Percentiles rank a stretch among this genome's conserved stretches.
These are phyloP conservation scores for Falco naumanni DNA, from an alignment of 2,797 vertebrate species.

Conservation along the genomic window DNA sequence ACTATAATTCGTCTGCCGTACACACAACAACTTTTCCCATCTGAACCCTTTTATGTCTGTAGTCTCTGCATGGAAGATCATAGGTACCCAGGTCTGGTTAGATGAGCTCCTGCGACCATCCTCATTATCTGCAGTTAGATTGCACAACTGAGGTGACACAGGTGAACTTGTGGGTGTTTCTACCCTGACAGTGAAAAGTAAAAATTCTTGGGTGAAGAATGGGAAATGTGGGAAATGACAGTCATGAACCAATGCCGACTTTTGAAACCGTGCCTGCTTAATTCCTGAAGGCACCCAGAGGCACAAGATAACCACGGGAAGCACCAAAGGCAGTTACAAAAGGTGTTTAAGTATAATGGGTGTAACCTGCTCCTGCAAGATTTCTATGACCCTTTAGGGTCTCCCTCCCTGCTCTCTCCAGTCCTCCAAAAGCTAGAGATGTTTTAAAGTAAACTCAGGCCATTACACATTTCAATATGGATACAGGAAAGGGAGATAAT, in stretches of 20 bases:
- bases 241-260: background rate
- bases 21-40: background rate
- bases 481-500: background rate
- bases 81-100: background rate
- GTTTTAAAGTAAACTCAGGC: background rate
- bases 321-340: background rate
- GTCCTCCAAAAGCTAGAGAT: fast-evolving
- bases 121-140: background rate
- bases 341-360: background rate
- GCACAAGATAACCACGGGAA: background rate
- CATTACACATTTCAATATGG: background rate
- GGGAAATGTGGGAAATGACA: background rate
- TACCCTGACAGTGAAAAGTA: background rate
- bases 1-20: background rate
- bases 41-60: background rate
- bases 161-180: background rate
- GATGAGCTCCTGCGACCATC: background rate
- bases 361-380: background rate
- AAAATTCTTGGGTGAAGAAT: background rate
- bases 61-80: background rate
- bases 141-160: background rate
- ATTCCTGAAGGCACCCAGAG: background rate
- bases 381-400: background rate
- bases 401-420: no score
- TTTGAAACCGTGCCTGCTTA: background rate